phyloP scores from a whole-genome alignment of 2,797 vertebrate species.

The Pterois miles region DNA sequence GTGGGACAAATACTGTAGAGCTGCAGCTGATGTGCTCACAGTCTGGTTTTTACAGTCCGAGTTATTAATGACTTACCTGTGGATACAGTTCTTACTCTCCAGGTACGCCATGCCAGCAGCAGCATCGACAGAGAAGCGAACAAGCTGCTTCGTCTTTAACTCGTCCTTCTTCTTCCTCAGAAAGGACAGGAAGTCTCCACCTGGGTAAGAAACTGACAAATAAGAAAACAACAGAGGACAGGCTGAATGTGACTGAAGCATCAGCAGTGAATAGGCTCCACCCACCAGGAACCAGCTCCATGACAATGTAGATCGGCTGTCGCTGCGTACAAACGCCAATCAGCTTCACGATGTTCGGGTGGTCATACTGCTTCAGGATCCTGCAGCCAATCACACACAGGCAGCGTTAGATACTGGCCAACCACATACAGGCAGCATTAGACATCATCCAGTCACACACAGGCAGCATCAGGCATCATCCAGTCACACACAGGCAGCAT shows the following conservation, averaged over 20 bases:
- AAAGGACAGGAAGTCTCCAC: slow-evolving; percentile 96
- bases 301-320: slow-evolving; percentile 97
- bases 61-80: slow-evolving; percentile 79
- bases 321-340: slow-evolving; percentile 97
- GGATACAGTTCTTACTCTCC: slow-evolving; percentile 97
- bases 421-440: neutral
- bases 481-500: neutral
- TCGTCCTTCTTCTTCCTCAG: slow-evolving; percentile 98
- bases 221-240: neutral
- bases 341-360: slow-evolving; percentile 96
- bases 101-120: slow-evolving; percentile 96
- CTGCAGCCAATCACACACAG: slow-evolving; percentile 78
- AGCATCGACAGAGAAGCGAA: slow-evolving; percentile 93
- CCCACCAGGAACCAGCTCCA: slow-evolving; percentile 95
- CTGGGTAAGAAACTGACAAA: slow-evolving; percentile 66
- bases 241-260: neutral
- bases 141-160: slow-evolving; percentile 92
- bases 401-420: neutral
- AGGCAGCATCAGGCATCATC: neutral
- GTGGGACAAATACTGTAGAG: too few species aligned
- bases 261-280: neutral
- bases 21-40: neutral
- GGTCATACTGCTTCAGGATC: slow-evolving; percentile 98
- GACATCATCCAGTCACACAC: neutral
- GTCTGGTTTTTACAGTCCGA: neutral